Evolutionary conservation across 2,888 invertebrate genomes (phyloP).

Genomic region (Uropetala carovei): DNA sequence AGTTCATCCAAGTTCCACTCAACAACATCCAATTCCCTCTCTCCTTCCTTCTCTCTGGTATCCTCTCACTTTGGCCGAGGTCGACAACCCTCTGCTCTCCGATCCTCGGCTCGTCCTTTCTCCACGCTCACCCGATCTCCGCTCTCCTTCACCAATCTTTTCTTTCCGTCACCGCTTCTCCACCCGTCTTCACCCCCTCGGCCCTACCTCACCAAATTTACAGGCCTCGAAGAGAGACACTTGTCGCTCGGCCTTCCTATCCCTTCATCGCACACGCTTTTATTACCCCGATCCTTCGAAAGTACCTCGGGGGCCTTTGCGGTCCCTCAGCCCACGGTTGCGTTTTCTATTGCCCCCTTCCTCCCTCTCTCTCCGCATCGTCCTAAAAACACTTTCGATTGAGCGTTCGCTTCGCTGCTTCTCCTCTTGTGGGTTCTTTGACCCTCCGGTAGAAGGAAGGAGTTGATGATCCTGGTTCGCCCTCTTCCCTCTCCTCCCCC

Average conservation of each 20-base stretch:
- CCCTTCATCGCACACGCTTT: background rate
- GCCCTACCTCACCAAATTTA: background rate
- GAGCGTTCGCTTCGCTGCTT: conserved; percentile 9
- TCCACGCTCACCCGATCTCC: conserved; percentile 1
- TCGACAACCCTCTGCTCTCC: conserved; percentile 29
- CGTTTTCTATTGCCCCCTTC: background rate
- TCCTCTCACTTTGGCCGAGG: conserved; percentile 28
- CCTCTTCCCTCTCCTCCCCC: background rate
- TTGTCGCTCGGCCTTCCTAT: background rate
- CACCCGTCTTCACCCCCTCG: background rate
- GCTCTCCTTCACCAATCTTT: background rate
- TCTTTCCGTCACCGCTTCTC: background rate
- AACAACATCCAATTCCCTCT: background rate
- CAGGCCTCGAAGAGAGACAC: background rate
- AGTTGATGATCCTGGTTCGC: background rate
- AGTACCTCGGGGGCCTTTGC: background rate
- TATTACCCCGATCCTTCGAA: background rate
- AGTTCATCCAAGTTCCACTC: conserved; percentile 21
- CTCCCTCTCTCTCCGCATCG: background rate
- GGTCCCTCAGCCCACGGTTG: background rate
- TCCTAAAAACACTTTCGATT: conserved; percentile 44
- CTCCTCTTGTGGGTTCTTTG: background rate
- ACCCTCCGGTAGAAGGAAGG: background rate
- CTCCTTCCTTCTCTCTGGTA: background rate
- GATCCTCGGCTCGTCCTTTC: conserved; percentile 18